These are phyloP conservation scores for Paramuricea clavata DNA, from an alignment of 92 coral and sea anemone species.

Conservation along the genomic window DNA sequence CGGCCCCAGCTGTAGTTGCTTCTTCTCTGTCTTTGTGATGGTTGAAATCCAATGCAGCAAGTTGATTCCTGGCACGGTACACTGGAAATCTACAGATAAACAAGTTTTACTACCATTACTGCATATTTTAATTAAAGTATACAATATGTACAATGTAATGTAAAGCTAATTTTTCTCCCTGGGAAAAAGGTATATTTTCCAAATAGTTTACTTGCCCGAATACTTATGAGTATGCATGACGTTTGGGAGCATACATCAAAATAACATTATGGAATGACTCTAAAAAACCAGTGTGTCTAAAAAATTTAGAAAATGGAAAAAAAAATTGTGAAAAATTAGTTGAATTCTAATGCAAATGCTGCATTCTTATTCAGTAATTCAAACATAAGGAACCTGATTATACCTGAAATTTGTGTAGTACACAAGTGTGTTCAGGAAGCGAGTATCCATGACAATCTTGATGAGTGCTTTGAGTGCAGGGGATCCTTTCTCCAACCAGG, in stretches of 20 bases:
- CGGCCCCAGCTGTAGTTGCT: conserved; percentile 9
- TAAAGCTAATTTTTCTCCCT: too few species aligned
- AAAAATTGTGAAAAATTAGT: neutral
- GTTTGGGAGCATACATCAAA: conserved; percentile 18
- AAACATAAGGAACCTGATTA: neutral
- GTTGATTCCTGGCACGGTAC: conserved; percentile 16
- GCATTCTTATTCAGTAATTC: neutral
- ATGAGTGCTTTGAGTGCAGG: conserved; percentile 21
- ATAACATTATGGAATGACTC: conserved; percentile 19
- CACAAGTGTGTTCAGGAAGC: conserved; percentile 12
- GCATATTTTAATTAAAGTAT: neutral
- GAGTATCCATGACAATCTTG: conserved; percentile 16
- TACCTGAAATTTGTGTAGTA: conserved; percentile 29
- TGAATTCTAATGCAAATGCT: neutral
- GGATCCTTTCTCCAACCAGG: conserved; percentile 22
- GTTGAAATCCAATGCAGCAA: conserved; percentile 14
- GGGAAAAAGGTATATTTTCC: too few species aligned
- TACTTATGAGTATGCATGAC: conserved; percentile 2
- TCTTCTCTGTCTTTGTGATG: neutral
- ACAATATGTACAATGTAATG: neutral
- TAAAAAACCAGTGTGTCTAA: neutral
- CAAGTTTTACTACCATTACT: neutral
- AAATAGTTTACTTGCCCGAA: neutral
- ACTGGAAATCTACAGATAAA: conserved; percentile 20
- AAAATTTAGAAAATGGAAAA: neutral